Evolutionary conservation across 2,113 vertebrate genomes (phyloP).

Genomic region (Callopanchax toddi): DNA sequence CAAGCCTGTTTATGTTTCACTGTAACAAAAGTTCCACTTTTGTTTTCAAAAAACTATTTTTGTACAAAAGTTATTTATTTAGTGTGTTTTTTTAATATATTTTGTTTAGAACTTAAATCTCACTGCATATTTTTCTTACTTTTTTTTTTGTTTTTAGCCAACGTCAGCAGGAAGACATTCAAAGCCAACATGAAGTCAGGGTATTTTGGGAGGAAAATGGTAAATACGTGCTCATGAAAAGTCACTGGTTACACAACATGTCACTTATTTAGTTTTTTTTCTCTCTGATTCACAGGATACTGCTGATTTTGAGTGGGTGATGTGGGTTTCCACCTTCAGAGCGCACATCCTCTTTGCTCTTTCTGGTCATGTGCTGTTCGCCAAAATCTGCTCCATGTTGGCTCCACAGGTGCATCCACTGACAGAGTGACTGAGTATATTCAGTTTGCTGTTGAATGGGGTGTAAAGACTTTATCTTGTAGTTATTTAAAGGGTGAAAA

Average conservation of each 20-base stretch:
- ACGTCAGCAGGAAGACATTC: constrained; percentile 87
- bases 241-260: neutral
- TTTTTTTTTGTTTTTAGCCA: constrained; percentile 79
- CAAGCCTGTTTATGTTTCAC: constrained; percentile 27
- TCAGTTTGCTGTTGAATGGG: neutral
- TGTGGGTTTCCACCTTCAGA: constrained; percentile 96
- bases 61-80: too few species aligned
- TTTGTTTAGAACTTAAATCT: too few species aligned
- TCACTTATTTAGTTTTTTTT: neutral
- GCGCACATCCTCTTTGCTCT: constrained; percentile 91
- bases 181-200: constrained; percentile 85
- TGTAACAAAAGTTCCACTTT: neutral
- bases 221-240: constrained; percentile 65
- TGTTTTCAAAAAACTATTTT: too few species aligned
- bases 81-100: too few species aligned
- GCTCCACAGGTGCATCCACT: constrained; percentile 85
- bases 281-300: constrained; percentile 78
- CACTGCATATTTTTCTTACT: too few species aligned
- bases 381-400: constrained; percentile 91
- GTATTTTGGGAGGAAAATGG: constrained; percentile 95
- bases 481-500: too few species aligned
- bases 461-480: neutral
- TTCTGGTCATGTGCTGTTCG: constrained; percentile 92
- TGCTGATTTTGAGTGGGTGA: constrained; percentile 94
- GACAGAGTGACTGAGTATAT: neutral